Evolutionary conservation across 2,888 invertebrate genomes (phyloP).

Genomic region (Autographa pulchrina): DNA sequence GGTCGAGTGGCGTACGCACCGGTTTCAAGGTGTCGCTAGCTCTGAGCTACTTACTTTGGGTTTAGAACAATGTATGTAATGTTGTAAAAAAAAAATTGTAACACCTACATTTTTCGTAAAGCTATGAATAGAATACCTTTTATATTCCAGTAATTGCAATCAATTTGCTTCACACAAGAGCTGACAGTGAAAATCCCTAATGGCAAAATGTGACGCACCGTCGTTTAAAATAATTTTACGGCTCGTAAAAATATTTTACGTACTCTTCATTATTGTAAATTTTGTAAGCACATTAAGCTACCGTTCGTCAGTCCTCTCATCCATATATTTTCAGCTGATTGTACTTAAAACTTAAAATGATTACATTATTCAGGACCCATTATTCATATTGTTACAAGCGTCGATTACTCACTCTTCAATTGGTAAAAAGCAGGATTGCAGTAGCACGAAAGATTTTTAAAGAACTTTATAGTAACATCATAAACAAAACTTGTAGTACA

Average conservation of each 20-base stretch:
- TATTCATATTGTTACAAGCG: not conserved
- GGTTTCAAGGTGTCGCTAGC: too few species aligned
- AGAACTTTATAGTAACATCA: too few species aligned
- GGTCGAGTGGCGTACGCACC: too few species aligned
- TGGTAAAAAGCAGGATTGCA: too few species aligned
- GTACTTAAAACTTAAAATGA: not conserved
- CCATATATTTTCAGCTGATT: not conserved
- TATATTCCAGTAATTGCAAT: not conserved
- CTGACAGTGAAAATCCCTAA: not conserved
- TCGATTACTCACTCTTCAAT: too few species aligned
- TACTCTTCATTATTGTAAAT: not conserved
- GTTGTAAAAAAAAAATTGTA: too few species aligned
- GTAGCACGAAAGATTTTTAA: too few species aligned
- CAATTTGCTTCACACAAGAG: conserved; percentile 4
- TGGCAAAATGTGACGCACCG: not conserved
- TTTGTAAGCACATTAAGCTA: not conserved
- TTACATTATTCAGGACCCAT: not conserved
- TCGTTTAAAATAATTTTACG: not conserved
- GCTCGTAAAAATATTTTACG: not conserved
- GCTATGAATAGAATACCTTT: not conserved
- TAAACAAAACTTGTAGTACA: too few species aligned
- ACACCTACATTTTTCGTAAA: not conserved
- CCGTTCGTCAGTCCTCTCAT: not conserved
- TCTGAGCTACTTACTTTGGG: too few species aligned
- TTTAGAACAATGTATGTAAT: too few species aligned